These are phyloP conservation scores for Macrosteles quadrilineatus DNA, from an alignment of 1,140 invertebrate genomes.

Conservation along the genomic window DNA sequence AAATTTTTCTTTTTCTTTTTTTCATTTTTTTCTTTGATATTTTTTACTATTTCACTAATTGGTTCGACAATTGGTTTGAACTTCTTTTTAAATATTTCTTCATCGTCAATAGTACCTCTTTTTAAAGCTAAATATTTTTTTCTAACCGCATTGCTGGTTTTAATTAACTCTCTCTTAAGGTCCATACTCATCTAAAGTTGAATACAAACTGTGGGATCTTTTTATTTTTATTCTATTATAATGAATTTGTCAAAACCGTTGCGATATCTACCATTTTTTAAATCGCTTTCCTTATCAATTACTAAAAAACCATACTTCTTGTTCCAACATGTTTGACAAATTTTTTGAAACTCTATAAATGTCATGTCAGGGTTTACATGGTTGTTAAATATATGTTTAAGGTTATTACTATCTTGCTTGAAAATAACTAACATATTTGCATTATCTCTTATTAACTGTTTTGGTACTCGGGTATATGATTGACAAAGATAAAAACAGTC, in stretches of 20 bases:
- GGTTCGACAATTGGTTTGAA: not conserved
- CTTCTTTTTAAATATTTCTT: not conserved
- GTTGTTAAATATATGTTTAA: slow-evolving; percentile 28
- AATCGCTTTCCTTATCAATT: slow-evolving; percentile 44
- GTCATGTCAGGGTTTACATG: slow-evolving; percentile 21
- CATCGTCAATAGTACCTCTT: not conserved
- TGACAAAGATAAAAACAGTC: slow-evolving; percentile 50
- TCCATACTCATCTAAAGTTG: not conserved
- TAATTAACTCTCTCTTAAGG: not conserved
- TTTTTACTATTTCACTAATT: not conserved
- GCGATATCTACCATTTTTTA: slow-evolving; percentile 45
- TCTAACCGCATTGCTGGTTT: not conserved
- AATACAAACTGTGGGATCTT: not conserved
- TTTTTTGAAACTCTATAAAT: slow-evolving; percentile 11
- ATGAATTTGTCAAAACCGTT: slow-evolving; percentile 44
- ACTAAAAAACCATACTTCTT: slow-evolving; percentile 43
- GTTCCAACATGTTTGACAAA: slow-evolving; percentile 5
- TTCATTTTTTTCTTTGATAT: not conserved
- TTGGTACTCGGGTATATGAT: slow-evolving; percentile 48
- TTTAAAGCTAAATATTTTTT: not conserved
- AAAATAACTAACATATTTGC: slow-evolving; percentile 45
- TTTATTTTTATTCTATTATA: not conserved
- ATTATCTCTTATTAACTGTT: slow-evolving; percentile 50
- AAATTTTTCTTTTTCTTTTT: too few species aligned
- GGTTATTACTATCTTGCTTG: slow-evolving; percentile 20